Percentiles rank a stretch among this genome's conserved stretches.
These are phyloP conservation scores for Sebastes baramenuke DNA, from an alignment of 2,797 vertebrate species.

Conservation along the genomic window DNA sequence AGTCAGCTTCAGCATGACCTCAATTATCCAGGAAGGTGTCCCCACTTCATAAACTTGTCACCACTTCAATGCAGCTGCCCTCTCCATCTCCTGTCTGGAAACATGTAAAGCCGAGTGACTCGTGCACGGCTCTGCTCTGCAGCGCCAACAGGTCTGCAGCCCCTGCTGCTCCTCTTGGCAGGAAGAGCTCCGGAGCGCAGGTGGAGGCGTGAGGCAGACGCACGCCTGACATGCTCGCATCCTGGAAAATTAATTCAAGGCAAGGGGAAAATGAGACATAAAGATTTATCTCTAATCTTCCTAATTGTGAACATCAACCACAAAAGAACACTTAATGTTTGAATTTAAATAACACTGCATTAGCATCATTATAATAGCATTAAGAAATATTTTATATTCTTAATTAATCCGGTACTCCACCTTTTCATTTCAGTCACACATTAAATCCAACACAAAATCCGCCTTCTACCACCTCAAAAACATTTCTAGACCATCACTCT, in stretches of 20 bases:
- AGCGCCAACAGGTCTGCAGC: slow-evolving; percentile 53
- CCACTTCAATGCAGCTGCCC: not conserved
- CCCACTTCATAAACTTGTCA: not conserved
- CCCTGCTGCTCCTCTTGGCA: slow-evolving; percentile 53
- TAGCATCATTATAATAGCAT: not conserved
- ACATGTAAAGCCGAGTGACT: slow-evolving; percentile 34
- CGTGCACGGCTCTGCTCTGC: slow-evolving; percentile 64
- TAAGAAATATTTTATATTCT: not conserved
- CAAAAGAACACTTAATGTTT: not conserved
- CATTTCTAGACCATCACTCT: too few relatives aligned
- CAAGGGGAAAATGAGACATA: not conserved
- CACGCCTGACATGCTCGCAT: not conserved
- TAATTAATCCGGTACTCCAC: too few relatives aligned
- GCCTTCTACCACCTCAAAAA: too few relatives aligned
- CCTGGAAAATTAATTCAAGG: slow-evolving; percentile 10
- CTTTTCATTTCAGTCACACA: too few relatives aligned
- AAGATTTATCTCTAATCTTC: not conserved
- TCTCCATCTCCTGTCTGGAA: not conserved
- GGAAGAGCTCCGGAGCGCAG: slow-evolving; percentile 64
- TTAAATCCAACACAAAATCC: too few relatives aligned
- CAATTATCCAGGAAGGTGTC: not conserved
- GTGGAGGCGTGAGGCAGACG: slow-evolving; percentile 60
- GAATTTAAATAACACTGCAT: not conserved
- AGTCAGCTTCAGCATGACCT: not conserved
- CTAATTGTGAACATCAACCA: not conserved